A percentile compares a stretch with the other conserved stretches of the same genome.
Evolutionary conservation across 53 echinoderm and acorn worm genomes (phyloP).

Genomic region (Echinarachnius parma): DNA sequence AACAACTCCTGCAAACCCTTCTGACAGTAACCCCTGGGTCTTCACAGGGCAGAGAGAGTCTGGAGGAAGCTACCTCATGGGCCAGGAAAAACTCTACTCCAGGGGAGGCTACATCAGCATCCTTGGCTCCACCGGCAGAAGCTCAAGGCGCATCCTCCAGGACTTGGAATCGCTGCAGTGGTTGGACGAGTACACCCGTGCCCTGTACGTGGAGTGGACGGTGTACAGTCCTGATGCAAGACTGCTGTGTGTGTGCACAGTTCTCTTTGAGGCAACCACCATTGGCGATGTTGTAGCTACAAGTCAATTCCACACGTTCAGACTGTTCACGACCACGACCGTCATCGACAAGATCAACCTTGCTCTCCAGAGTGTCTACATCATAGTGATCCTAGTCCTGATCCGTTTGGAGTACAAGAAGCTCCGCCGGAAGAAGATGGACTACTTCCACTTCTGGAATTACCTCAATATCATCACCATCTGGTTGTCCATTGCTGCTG

Average conservation of each 20-base stretch:
- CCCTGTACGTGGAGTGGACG: constrained; percentile 81
- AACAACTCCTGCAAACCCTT: background rate
- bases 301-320: constrained; percentile 56
- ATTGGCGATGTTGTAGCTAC: constrained; percentile 42
- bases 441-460: constrained; percentile 80
- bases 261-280: constrained; percentile 54
- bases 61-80: constrained; percentile 61
- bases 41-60: constrained; percentile 43
- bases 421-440: constrained; percentile 30
- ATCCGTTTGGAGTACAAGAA: constrained; percentile 63
- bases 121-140: constrained; percentile 39
- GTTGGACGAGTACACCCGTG: constrained; percentile 67
- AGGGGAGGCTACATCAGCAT: constrained; percentile 67
- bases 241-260: constrained; percentile 68
- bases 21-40: constrained; percentile 47
- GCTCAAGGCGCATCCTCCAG: constrained; percentile 13
- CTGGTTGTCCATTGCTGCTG: constrained; percentile 50
- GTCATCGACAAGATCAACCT: constrained; percentile 61
- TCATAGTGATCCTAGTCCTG: constrained; percentile 60
- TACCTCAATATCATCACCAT: constrained; percentile 60
- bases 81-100: constrained; percentile 27
- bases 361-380: constrained; percentile 65
- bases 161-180: constrained; percentile 40
- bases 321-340: constrained; percentile 45
- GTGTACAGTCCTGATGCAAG: constrained; percentile 68